Conservation (phyloP, 2,888 invertebrate genomes). For the Drosophila neoperkinsi region DNA sequence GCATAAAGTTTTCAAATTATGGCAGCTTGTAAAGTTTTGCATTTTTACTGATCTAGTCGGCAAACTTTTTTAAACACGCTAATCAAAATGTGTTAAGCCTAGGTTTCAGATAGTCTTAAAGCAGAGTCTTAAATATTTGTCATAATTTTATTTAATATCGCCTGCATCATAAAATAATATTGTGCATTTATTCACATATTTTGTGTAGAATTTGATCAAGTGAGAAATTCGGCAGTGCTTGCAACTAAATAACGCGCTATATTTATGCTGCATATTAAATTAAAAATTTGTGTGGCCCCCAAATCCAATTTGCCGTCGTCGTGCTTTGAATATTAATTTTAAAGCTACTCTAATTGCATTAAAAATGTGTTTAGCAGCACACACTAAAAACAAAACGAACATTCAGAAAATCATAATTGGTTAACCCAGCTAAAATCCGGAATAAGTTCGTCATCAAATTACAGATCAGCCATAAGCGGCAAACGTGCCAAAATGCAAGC, state of each 20-base stretch:
- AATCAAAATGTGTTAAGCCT: background rate
- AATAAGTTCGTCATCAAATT: slow-evolving; percentile 18
- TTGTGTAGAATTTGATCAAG: slow-evolving; percentile 51
- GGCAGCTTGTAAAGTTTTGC: background rate
- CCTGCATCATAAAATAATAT: slow-evolving; percentile 8
- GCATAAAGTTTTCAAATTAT: background rate
- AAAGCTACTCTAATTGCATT: slow-evolving; percentile 62
- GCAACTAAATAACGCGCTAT: slow-evolving; percentile 39
- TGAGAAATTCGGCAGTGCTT: slow-evolving; percentile 19
- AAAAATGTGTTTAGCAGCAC: slow-evolving; percentile 47
- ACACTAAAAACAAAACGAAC: slow-evolving; percentile 11
- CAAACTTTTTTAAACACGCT: background rate
- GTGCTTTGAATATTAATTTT: slow-evolving; percentile 12
- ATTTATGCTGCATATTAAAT: slow-evolving; percentile 46
- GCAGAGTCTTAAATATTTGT: background rate
- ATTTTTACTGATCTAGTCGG: background rate
- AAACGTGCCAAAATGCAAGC: background rate
- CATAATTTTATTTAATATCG: background rate
- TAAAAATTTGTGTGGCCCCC: slow-evolving; percentile 2
- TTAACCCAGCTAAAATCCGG: slow-evolving; percentile 12
- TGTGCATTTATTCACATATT: slow-evolving; percentile 23
- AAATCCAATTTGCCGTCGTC: slow-evolving; percentile 37
- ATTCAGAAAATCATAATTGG: slow-evolving; percentile 18
- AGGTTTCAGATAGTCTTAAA: background rate
- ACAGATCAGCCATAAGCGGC: slow-evolving; percentile 1